Percentiles rank a stretch among this genome's conserved stretches.
phyloP scores from a whole-genome alignment of 2,888 invertebrate species.

The Abrostola tripartita region DNA sequence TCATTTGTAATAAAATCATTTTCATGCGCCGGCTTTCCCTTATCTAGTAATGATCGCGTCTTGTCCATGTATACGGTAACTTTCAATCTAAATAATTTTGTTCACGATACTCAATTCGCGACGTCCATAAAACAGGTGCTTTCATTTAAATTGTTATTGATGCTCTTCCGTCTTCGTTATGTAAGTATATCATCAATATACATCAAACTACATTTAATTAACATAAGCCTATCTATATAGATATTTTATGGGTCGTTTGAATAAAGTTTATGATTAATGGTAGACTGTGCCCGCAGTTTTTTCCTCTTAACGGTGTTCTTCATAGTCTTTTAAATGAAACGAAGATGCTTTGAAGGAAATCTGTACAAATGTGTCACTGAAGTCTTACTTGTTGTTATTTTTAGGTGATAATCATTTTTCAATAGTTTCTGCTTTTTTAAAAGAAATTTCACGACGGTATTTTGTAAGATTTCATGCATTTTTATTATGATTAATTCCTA shows the following conservation, averaged over 20 bases:
- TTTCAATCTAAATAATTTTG: slow-evolving; percentile 59
- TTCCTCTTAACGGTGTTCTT: slow-evolving; percentile 6
- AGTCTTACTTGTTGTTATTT: too few species aligned
- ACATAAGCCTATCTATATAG: slow-evolving; percentile 38
- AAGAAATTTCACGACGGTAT: too few species aligned
- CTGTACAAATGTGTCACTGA: too few species aligned
- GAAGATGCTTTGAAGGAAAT: not conserved
- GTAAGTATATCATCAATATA: slow-evolving; percentile 45
- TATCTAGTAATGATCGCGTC: slow-evolving; percentile 10
- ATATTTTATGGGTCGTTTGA: slow-evolving; percentile 42
- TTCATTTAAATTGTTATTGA: slow-evolving; percentile 67
- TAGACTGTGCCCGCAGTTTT: slow-evolving; percentile 14
- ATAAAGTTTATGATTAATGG: slow-evolving; percentile 45
- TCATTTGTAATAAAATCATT: not conserved
- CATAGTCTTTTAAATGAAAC: not conserved
- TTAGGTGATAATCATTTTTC: too few species aligned
- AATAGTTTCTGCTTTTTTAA: too few species aligned
- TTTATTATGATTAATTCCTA: not conserved
- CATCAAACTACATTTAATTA: slow-evolving; percentile 51
- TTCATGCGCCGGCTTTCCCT: slow-evolving; percentile 17
- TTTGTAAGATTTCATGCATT: too few species aligned
- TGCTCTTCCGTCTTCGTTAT: slow-evolving; percentile 50
- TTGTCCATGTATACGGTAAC: slow-evolving; percentile 16
- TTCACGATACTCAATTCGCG: slow-evolving; percentile 64
- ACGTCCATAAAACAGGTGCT: slow-evolving; percentile 60